These are phyloP conservation scores for Meleagris gallopavo DNA, from an alignment of 2,113 vertebrate species.

Conservation along the genomic window DNA sequence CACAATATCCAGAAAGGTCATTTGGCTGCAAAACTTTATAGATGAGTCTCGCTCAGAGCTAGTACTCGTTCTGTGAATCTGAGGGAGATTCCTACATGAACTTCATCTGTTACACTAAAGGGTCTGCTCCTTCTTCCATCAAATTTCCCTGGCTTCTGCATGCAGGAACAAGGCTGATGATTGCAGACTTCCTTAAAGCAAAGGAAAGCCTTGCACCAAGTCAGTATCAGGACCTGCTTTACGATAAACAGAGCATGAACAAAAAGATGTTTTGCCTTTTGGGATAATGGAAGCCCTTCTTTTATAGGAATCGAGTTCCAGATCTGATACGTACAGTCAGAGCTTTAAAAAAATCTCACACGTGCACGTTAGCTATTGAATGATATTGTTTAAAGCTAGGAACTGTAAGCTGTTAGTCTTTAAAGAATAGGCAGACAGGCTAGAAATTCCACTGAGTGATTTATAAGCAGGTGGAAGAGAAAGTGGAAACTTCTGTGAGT, in stretches of 20 bases:
- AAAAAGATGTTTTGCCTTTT: background rate
- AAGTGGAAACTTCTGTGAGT: constrained; percentile 55
- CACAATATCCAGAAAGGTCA: background rate
- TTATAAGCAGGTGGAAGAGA: constrained; percentile 49
- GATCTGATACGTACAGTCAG: background rate
- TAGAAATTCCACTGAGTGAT: constrained; percentile 54
- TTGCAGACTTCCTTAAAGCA: background rate
- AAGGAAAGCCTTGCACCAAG: background rate
- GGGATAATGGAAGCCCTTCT: background rate
- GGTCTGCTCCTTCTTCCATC: background rate
- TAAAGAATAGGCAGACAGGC: constrained; percentile 47
- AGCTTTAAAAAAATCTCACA: background rate
- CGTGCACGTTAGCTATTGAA: constrained; percentile 34
- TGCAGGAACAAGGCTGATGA: background rate
- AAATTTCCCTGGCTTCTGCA: background rate
- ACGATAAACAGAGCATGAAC: background rate
- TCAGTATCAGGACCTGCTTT: background rate
- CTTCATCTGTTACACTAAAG: background rate
- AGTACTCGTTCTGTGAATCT: background rate
- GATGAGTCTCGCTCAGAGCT: background rate
- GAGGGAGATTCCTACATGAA: background rate
- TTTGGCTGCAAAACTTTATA: background rate
- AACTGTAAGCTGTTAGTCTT: constrained; percentile 42
- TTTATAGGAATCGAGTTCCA: background rate
- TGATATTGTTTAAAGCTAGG: constrained; percentile 55